Evolutionary conservation across 1,140 invertebrate genomes (phyloP).

Genomic region (Zaprionus inermis): DNA sequence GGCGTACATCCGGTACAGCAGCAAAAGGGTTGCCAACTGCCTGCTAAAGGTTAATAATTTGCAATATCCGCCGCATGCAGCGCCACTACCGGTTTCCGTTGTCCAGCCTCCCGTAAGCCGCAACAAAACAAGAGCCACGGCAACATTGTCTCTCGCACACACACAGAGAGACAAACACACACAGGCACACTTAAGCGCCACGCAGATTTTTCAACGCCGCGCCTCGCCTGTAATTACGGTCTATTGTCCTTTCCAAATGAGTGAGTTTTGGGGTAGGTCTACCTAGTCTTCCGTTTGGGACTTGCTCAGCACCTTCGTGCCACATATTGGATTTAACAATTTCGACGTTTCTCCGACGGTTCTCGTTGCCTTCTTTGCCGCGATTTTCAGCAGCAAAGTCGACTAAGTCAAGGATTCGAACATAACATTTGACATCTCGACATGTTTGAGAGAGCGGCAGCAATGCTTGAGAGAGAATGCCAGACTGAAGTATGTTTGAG

Average conservation of each 20-base stretch:
- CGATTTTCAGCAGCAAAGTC: background rate
- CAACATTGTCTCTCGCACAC: background rate
- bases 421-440: constrained; percentile 20
- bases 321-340: constrained; percentile 23
- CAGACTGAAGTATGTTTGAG: too few species aligned
- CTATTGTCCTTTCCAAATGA: constrained; percentile 75
- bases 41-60: constrained; percentile 70
- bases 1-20: constrained; percentile 19
- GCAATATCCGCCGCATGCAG: constrained; percentile 73
- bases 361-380: background rate
- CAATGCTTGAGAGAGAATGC: constrained; percentile 11
- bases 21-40: constrained; percentile 19
- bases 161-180: background rate
- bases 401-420: constrained; percentile 21
- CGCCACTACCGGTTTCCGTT: constrained; percentile 64
- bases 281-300: background rate
- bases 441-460: constrained; percentile 19
- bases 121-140: constrained; percentile 45
- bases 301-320: background rate
- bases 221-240: constrained; percentile 68
- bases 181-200: constrained; percentile 33
- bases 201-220: constrained; percentile 26
- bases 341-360: constrained; percentile 38
- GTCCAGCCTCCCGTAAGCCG: constrained; percentile 43
- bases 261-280: constrained; percentile 73